A percentile compares a stretch with the other conserved stretches of the same genome.
Evolutionary conservation across 2,797 vertebrate genomes (phyloP).

Genomic region (Enteromius argenteus): DNA sequence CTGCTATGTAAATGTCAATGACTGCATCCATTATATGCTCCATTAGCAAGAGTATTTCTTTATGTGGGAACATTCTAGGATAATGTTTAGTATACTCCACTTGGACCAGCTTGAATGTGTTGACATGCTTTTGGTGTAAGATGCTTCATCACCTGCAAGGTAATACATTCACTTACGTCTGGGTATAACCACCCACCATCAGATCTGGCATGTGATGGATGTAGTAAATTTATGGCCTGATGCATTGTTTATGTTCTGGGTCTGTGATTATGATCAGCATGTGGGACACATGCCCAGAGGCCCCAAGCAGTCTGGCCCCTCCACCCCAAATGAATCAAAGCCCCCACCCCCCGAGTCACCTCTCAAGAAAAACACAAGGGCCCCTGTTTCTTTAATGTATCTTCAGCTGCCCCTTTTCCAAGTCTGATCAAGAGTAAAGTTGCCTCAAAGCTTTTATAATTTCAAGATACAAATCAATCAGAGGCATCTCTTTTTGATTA

Average conservation of each 20-base stretch:
- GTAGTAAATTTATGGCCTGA: neutral
- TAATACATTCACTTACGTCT: neutral
- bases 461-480: neutral
- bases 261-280: neutral
- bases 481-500: neutral
- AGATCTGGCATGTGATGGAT: constrained; percentile 11
- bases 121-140: neutral
- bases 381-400: neutral
- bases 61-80: neutral
- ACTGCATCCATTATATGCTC: neutral
- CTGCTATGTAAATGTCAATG: constrained; percentile 22
- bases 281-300: constrained; percentile 36
- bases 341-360: constrained; percentile 27
- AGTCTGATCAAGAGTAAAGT: neutral
- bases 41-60: neutral
- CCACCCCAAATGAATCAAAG: constrained; percentile 10
- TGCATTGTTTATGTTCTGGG: neutral
- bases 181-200: neutral
- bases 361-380: neutral
- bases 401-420: neutral
- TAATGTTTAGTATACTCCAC: neutral
- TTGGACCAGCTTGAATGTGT: neutral
- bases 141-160: neutral
- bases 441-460: neutral
- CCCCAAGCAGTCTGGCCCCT: constrained; percentile 17